Evolutionary conservation across 2,888 invertebrate genomes (phyloP), one percentile per base, ranked within the genome.

Genomic region (Pegoplata infirma): DNA sequence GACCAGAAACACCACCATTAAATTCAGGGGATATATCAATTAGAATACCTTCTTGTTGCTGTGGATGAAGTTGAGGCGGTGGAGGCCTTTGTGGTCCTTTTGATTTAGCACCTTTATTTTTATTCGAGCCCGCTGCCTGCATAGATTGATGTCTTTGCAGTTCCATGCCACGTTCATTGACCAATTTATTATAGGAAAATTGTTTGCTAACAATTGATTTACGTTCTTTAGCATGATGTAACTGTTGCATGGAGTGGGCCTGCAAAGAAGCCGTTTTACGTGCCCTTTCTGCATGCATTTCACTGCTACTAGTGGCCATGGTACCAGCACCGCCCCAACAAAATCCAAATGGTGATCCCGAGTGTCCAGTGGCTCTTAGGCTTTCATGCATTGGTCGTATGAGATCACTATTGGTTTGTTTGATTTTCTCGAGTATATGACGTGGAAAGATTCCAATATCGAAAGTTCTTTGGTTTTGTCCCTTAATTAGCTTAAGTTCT

Each of bases 401-500:
- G 61, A 96, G 96, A 86, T 96, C 94, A 67, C 93, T 82, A n/a
- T 93, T 92, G n/a, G 92, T 81, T 28, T 73, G 91, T 63, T 94
- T 91, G 89, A 93, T 92, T 0, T 94, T 93, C 86, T 94, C 94
- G 0, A 94, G 92, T 14, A 94, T 87, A 77, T 92, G 81, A 17
- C 85, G 83, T 0, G 98, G 98, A 89, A 99, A 98, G 25, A 94
- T 89, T 7, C 97, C 98, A 64, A 99, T 94, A 85, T 96, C 94
- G 82, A 94, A 94, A 0, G 97, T 96, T 75, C 96, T 91, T 87
- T 96, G 95, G 89, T 97, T 97, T 90, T 99, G 99, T 0, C 98
- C 99, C 89, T 96, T 97, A 96, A 98, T 98, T 93, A 97, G 96
- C 86, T 96, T 97, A 80, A 96, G 91, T 83, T 98, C 98, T 0